phyloP scores from a whole-genome alignment of 2,797 vertebrate species.

The Melanotaenia parkinsoni region DNA sequence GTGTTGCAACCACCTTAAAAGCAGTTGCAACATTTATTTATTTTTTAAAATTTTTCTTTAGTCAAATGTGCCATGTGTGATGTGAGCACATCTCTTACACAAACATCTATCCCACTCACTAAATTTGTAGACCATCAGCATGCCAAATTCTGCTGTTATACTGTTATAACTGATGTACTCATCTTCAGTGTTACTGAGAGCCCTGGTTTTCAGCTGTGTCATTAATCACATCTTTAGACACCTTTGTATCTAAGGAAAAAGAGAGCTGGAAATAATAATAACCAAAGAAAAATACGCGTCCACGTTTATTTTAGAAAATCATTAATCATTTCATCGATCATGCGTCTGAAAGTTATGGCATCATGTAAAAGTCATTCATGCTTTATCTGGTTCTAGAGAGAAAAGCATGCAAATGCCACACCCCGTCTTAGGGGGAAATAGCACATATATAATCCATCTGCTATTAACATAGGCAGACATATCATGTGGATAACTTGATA shows the following conservation, averaged over 20 bases:
- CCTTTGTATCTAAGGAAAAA: not conserved
- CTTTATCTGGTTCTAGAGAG: not conserved
- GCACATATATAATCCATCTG: not conserved
- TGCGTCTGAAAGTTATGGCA: not conserved
- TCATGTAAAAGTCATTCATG: not conserved
- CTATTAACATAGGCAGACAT: not conserved
- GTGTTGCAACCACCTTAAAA: not conserved
- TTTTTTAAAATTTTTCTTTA: not conserved
- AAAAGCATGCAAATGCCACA: not conserved
- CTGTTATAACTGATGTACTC: no score
- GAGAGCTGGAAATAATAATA: not conserved
- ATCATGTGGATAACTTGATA: not conserved
- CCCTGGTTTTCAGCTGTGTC: not conserved
- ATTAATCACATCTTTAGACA: not conserved
- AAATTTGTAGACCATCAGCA: not conserved
- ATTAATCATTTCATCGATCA: not conserved
- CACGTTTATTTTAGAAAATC: not conserved
- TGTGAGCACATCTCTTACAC: not conserved
- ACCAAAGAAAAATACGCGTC: no score
- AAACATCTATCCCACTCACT: not conserved
- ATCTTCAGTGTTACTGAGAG: constrained; percentile 1
- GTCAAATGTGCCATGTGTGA: not conserved
- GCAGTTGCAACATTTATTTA: not conserved
- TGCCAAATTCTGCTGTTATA: not conserved
- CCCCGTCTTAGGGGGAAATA: no score